phyloP scores from a whole-genome alignment of 30 jellyfish, hydroid and myxozoan genomes.

The Aurelia coerulea region DNA sequence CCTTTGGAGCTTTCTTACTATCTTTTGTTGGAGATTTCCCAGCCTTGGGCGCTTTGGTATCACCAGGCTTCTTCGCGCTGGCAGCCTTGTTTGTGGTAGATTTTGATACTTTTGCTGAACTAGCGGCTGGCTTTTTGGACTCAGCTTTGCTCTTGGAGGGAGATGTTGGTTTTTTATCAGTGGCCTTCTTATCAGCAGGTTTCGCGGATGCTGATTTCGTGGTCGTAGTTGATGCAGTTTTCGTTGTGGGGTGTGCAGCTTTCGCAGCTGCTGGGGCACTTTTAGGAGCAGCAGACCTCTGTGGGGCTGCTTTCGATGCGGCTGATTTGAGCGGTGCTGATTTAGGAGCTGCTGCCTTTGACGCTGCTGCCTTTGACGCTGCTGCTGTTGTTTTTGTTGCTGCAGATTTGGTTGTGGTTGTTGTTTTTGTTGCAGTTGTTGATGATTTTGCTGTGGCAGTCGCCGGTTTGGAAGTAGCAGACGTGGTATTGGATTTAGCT shows the following conservation, averaged over 20 bases:
- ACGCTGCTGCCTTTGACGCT: constrained; percentile 16
- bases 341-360: constrained; percentile 15
- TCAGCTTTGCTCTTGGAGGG: constrained; percentile 7
- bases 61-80: background rate
- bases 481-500: constrained; percentile 26
- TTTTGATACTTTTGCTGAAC: too few relatives aligned
- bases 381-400: constrained; percentile 13
- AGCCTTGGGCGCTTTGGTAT: background rate
- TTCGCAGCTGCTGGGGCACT: constrained; percentile 10
- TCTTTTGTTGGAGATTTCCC: constrained; percentile 2
- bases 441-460: constrained; percentile 22
- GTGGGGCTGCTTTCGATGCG: background rate
- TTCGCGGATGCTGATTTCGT: background rate
- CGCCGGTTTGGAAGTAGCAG: constrained; percentile 9
- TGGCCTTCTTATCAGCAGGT: constrained; percentile 3
- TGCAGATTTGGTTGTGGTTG: constrained; percentile 22
- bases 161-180: background rate
- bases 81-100: background rate
- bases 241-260: too few relatives aligned
- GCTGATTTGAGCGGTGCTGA: constrained; percentile 8
- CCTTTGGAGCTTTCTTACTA: constrained; percentile 2
- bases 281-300: background rate
- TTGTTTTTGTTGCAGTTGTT: constrained; percentile 16
- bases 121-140: background rate
- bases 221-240: background rate